phyloP scores from a whole-genome alignment of 2,797 vertebrate genomes.

The Morelia viridis region DNA sequence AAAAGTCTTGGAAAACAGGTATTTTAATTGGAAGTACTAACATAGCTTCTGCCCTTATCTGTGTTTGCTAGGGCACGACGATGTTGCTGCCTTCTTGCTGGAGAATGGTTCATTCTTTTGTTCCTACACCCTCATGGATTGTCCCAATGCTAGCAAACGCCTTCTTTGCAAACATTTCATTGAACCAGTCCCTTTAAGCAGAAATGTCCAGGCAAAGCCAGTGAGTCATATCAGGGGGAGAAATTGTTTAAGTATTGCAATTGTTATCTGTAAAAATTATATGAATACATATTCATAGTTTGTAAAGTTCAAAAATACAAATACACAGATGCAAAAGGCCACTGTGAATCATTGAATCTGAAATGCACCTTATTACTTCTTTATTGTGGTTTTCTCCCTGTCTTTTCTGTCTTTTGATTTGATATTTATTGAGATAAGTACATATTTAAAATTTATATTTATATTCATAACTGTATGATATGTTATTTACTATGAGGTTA shows the following conservation, averaged over 20 bases:
- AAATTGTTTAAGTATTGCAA: not conserved
- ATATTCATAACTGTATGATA: not conserved
- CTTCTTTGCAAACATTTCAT: constrained; percentile 83
- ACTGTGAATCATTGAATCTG: not conserved
- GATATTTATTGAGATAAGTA: not conserved
- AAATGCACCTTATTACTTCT: not conserved
- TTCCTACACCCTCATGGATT: constrained; percentile 93
- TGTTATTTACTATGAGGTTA: not conserved
- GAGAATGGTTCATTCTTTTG: constrained; percentile 89
- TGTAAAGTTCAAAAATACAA: not conserved
- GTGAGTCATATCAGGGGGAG: constrained; percentile 61
- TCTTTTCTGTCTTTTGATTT: not conserved
- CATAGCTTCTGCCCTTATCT: constrained; percentile 34
- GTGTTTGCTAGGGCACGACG: constrained; percentile 81
- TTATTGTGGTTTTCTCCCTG: not conserved
- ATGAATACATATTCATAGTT: not conserved
- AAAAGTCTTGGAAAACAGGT: not conserved
- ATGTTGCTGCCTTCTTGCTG: constrained; percentile 86
- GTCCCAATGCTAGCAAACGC: constrained; percentile 81
- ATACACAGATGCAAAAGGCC: not conserved
- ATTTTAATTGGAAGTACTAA: not conserved
- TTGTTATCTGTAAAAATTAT: not conserved
- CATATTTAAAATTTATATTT: not conserved
- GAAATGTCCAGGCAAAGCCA: constrained; percentile 58
- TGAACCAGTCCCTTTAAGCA: constrained; percentile 61